Evolutionary conservation across 2,113 vertebrate species (phyloP).

Genomic region (Psettodes erumei): DNA sequence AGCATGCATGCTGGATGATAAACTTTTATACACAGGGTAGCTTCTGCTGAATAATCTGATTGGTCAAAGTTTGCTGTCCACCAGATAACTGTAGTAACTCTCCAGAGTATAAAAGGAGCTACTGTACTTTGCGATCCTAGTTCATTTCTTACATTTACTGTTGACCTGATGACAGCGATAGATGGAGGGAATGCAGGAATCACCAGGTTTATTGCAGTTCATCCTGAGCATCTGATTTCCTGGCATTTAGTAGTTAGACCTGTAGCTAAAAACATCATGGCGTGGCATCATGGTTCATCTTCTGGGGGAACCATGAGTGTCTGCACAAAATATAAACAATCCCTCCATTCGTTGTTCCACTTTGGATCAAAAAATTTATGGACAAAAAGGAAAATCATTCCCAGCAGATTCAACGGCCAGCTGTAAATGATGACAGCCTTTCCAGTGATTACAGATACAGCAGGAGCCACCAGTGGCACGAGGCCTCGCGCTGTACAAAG

Average conservation of each 20-base stretch:
- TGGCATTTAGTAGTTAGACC: too few relatives aligned
- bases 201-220: too few relatives aligned
- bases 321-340: not conserved
- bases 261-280: too few relatives aligned
- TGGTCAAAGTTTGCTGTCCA: not conserved
- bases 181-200: too few relatives aligned
- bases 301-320: too few relatives aligned
- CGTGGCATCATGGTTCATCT: too few relatives aligned
- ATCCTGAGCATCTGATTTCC: too few relatives aligned
- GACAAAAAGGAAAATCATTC: not conserved
- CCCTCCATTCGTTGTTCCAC: not conserved
- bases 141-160: not conserved
- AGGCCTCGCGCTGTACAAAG: too few relatives aligned
- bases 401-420: not conserved
- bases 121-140: not conserved
- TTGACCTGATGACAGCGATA: too few relatives aligned
- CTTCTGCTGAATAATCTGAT: not conserved
- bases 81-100: not conserved
- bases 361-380: not conserved
- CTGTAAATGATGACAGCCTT: not conserved
- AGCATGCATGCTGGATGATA: constrained; percentile 25
- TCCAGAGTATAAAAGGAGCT: not conserved
- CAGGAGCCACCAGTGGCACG: not conserved
- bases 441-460: not conserved
- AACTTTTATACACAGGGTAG: constrained; percentile 17